Percentiles rank a stretch among this genome's conserved stretches.
Evolutionary conservation across 2,888 invertebrate genomes (phyloP).

Genomic region (Athalia circularis): DNA sequence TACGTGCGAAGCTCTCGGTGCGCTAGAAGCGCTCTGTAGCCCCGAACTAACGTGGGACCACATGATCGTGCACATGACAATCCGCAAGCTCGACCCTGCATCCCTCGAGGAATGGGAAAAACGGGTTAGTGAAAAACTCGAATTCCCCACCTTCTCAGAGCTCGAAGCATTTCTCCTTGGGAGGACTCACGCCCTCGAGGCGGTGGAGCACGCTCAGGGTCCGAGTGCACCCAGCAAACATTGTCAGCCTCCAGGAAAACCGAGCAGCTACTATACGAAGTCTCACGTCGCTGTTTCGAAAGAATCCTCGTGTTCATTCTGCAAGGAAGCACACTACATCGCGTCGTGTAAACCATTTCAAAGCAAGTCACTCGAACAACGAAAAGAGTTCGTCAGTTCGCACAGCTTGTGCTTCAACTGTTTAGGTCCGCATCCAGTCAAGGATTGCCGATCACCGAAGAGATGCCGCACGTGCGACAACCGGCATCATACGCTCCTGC

Average conservation of each 20-base stretch:
- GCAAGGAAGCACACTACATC: conserved; percentile 5
- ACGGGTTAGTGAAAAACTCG: conserved; percentile 22
- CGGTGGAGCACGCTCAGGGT: conserved; percentile 15
- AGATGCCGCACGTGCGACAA: not conserved
- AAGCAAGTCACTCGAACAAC: not conserved
- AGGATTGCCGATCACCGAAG: not conserved
- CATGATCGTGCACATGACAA: conserved; percentile 29
- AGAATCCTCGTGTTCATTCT: conserved; percentile 12
- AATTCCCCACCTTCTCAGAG: conserved; percentile 15
- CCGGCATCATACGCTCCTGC: conserved; percentile 12
- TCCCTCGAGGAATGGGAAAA: conserved; percentile 46
- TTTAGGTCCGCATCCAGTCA: not conserved
- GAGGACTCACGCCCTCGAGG: conserved; percentile 43
- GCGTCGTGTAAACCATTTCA: not conserved
- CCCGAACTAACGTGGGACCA: conserved; percentile 38
- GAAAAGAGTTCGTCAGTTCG: not conserved
- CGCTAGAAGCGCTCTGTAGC: conserved; percentile 40
- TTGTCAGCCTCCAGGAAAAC: not conserved
- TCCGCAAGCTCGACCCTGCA: conserved; percentile 33
- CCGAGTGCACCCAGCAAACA: not conserved
- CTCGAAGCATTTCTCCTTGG: conserved; percentile 42
- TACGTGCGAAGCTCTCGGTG: conserved; percentile 43
- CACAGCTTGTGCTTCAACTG: not conserved
- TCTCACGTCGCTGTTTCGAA: not conserved
- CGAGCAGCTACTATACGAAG: not conserved